Base-by-base conservation (phyloP, 2,888 invertebrate species). In the Leptogaster cylindrica region DNA sequence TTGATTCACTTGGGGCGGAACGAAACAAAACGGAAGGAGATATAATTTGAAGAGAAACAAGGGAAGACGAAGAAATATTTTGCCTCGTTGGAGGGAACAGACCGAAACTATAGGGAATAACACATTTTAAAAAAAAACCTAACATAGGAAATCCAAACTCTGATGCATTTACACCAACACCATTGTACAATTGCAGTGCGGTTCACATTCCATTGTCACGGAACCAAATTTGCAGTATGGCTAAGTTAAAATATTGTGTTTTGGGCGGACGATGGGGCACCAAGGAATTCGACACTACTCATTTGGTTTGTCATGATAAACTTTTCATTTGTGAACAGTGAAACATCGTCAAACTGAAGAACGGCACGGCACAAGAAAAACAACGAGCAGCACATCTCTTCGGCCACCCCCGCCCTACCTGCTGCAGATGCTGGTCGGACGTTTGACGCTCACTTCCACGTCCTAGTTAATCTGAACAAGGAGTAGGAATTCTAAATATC, bases 1-100 rank as follows among this genome's bases (percentile, higher is more conserved):
- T 36, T 36, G 55, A 55, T 44, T 44, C 41, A 61, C 41, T 61
- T 61, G 61, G 27, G 44, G 44, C 41, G 61, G 41, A 44, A 61
- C 61, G 61, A 61, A 61, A 61, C 61, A 61, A 61, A 61, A 61
- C 61, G 41, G 41, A 61, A 61, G 61, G 44, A 41, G 61, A 44
- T 44, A 61, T 39, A n/a, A 39, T 58, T 55, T 39, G 39, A 58
- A 58, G 58, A 27, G 58, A 39, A 58, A 41, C 39, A 39, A 39
- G 23, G 41, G 58, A 39, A 20, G 39, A 16, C 16, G n/a, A 27
- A 25, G 25, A 41, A 61, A 61, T 16, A 23, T 39, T 33, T 44
- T 41, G 25, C 6, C 44, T 16, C 18, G 12, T 25, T 14, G 18
- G 16, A 51, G 14, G 12, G 5, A 16, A 28, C 25, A 28, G 52